A percentile compares a stretch with the other conserved stretches of the same genome.
phyloP scores from a whole-genome alignment of 1,140 invertebrate genomes.

The Anadara kagoshimensis region DNA sequence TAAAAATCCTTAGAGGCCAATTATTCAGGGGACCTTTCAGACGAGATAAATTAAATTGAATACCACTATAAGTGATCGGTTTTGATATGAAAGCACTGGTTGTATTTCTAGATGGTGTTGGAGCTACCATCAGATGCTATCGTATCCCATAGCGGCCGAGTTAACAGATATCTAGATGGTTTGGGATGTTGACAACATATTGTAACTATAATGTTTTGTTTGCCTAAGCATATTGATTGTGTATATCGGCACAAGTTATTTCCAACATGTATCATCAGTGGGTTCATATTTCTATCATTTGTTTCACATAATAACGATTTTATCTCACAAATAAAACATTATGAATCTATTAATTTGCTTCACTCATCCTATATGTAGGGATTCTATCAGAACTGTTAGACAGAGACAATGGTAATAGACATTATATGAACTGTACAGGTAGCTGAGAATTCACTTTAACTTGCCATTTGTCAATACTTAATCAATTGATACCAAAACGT shows the following conservation, averaged over 20 bases:
- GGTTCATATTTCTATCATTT: slow-evolving; percentile 41
- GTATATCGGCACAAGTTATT: slow-evolving; percentile 27
- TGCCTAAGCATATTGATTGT: slow-evolving; percentile 36
- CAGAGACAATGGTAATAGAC: too few relatives aligned
- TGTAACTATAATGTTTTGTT: slow-evolving; percentile 34
- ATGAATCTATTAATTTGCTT: slow-evolving; percentile 32
- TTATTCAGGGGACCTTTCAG: slow-evolving; percentile 41
- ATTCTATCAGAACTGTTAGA: too few relatives aligned
- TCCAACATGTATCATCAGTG: slow-evolving; percentile 31
- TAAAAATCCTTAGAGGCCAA: slow-evolving; percentile 36
- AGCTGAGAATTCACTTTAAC: too few relatives aligned
- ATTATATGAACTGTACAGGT: too few relatives aligned
- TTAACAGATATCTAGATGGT: slow-evolving; percentile 10
- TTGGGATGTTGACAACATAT: slow-evolving; percentile 34
- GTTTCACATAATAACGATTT: slow-evolving; percentile 38
- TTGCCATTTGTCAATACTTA: too few relatives aligned
- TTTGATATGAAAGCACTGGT: slow-evolving; percentile 37
- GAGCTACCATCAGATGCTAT: slow-evolving; percentile 30
- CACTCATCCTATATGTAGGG: too few relatives aligned
- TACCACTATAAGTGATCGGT: slow-evolving; percentile 40
- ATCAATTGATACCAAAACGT: too few relatives aligned
- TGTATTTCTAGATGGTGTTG: slow-evolving; percentile 25
- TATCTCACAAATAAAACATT: slow-evolving; percentile 34
- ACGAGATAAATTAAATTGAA: slow-evolving; percentile 41
- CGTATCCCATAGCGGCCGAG: slow-evolving; percentile 33